A percentile compares a stretch with the other conserved stretches of the same genome.
Evolutionary conservation across 2,888 invertebrate genomes (phyloP).

Genomic region (Agapostemon virescens): DNA sequence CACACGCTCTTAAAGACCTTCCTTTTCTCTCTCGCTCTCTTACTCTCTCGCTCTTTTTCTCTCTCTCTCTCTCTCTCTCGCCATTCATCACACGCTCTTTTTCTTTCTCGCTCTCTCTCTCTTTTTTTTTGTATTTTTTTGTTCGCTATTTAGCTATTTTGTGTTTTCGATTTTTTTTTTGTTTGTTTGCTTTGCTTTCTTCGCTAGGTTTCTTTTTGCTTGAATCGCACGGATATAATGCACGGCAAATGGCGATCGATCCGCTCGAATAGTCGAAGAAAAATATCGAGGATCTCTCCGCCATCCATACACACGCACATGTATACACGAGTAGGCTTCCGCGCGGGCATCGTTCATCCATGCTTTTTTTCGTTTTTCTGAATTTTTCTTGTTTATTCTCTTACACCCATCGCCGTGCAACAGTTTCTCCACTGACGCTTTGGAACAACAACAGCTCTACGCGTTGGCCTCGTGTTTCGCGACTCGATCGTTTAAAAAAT

Average conservation of each 20-base stretch:
- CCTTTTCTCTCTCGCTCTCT: not conserved
- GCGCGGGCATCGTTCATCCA: conserved; percentile 38
- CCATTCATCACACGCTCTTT: conserved; percentile 28
- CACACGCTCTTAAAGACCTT: conserved; percentile 35
- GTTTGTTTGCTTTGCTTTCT: conserved; percentile 21
- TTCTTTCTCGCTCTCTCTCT: conserved; percentile 9
- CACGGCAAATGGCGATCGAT: conserved; percentile 46
- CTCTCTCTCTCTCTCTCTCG: conserved; percentile 1
- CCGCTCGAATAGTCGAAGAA: conserved; percentile 22
- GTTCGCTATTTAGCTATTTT: conserved; percentile 9
- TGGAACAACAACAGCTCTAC: conserved; percentile 63
- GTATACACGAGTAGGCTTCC: conserved; percentile 8
- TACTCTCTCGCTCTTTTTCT: too few species aligned
- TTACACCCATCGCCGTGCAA: conserved; percentile 55
- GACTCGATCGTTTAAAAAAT: conserved; percentile 67
- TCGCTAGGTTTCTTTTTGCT: conserved; percentile 13
- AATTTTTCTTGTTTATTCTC: not conserved
- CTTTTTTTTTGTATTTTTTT: conserved; percentile 38
- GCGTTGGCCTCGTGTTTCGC: conserved; percentile 69
- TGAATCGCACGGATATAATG: conserved; percentile 44
- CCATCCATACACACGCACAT: conserved; percentile 31
- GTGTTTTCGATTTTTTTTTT: conserved; percentile 23
- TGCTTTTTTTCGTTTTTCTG: not conserved
- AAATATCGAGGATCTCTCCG: conserved; percentile 49
- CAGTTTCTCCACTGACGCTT: conserved; percentile 38